Evolutionary conservation across 2,888 invertebrate genomes (phyloP), one percentile per base, ranked within the genome.

Genomic region (Rugalucina vietnamica): DNA sequence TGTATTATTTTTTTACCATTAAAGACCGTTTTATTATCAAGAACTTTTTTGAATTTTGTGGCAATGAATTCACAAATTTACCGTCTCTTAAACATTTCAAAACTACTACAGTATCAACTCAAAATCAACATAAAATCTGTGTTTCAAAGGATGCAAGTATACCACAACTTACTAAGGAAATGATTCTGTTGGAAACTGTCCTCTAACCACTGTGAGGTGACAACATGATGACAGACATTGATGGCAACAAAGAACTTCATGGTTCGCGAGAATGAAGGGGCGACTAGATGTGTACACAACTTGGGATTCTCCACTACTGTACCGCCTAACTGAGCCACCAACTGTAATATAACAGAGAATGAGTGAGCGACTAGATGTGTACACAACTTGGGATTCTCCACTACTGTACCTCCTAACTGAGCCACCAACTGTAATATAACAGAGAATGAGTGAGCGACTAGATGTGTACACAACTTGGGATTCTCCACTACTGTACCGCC

Each of bases 271-370:
- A 97, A 96, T 79, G 97, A 96, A 39, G 97, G 96, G 2, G 94
- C 91, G 1, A 99, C 97, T 54, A 99, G 96, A 95, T 99, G 99
- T 0, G 98, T 99, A 34, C 98, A 98, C 90, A 97, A 97, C 5
- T 96, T 95, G 70, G 97, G 97, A 86, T 96, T 96, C 2, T 97
- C 97, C 0, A 97, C 97, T 34, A 98, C 96, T 27, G 96, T 96
- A 0, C 98, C 99, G 43, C 98, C 98, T 29, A 99, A 96, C 95
- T 97, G 96, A 85, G 97, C 94, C 21, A 96, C 96, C 92, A 96
- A 96, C 96, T 96, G 93, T 36, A 93, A 91, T 49, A 76, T 32
- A 70, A 39, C 65, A 21, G 50, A 29, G 34, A 12, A 76, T 79
- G 97, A 96, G 39, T 97, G 96, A 3, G 94, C 91, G 1, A 99